These are phyloP conservation scores for Drosophila paranaensis DNA, from an alignment of 2,888 invertebrate species.

Conservation along the genomic window DNA sequence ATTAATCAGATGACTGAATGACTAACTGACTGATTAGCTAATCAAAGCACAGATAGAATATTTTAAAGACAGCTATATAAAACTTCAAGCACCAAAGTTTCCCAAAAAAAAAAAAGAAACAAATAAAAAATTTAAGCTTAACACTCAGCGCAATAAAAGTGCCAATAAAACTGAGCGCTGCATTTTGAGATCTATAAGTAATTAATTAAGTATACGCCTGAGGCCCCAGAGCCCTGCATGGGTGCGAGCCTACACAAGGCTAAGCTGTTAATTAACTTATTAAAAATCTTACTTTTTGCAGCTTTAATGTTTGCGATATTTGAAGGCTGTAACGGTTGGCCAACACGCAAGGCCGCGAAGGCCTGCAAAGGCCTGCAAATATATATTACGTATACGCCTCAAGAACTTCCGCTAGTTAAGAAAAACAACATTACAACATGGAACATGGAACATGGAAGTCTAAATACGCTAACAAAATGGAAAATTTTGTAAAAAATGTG, in stretches of 20 bases:
- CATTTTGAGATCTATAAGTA: conserved; percentile 17
- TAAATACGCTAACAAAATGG: neutral
- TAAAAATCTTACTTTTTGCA: conserved; percentile 44
- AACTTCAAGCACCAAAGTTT: neutral
- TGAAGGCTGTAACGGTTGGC: conserved; percentile 54
- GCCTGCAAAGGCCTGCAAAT: conserved; percentile 36
- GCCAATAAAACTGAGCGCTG: neutral
- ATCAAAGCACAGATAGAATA: too few species aligned
- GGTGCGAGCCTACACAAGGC: conserved; percentile 6
- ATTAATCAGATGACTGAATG: neutral
- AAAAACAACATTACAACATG: neutral
- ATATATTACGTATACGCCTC: conserved; percentile 76
- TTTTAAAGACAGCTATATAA: neutral
- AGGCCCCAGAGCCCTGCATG: conserved; percentile 1
- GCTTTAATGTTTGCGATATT: conserved; percentile 47
- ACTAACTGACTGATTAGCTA: neutral
- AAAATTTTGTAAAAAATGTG: neutral
- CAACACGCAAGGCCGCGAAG: conserved; percentile 66
- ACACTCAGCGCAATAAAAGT: neutral
- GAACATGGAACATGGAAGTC: neutral
- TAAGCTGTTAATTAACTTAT: conserved; percentile 56
- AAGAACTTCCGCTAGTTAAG: conserved; percentile 67
- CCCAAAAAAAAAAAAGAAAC: neutral
- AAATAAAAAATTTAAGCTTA: neutral
- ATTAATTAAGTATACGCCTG: conserved; percentile 16